These are phyloP conservation scores for Cetonia aurata DNA, from an alignment of 2,888 invertebrate genomes.

Conservation along the genomic window DNA sequence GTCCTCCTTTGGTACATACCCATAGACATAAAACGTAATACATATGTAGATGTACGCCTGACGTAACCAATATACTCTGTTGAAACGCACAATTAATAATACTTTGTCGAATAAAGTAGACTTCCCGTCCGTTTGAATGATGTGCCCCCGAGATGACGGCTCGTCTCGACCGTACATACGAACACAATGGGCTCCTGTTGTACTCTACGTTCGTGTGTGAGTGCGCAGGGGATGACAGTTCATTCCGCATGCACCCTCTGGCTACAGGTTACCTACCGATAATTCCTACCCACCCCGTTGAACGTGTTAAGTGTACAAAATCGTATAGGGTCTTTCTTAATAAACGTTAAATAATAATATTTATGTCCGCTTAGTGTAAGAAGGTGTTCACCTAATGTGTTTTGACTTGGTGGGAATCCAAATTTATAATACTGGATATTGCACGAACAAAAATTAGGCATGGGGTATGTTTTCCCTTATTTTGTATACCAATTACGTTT, in stretches of 20 bases:
- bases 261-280: slow-evolving; percentile 53
- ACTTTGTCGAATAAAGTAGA: slow-evolving; percentile 28
- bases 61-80: slow-evolving; percentile 15
- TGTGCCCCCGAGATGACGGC: slow-evolving; percentile 50
- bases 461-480: too few relatives aligned
- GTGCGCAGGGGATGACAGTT: slow-evolving; percentile 50
- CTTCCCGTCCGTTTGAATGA: slow-evolving; percentile 42
- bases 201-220: slow-evolving; percentile 22
- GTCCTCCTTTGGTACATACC: too few relatives aligned
- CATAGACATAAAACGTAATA: background rate
- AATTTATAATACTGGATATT: background rate
- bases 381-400: background rate
- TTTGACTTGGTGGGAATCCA: slow-evolving; percentile 6
- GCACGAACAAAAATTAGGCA: too few relatives aligned
- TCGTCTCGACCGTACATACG: slow-evolving; percentile 23
- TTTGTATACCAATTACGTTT: too few relatives aligned
- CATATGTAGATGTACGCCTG: background rate
- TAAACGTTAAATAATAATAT: slow-evolving; percentile 39
- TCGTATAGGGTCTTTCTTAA: slow-evolving; percentile 30
- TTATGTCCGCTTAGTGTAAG: background rate
- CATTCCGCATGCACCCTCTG: slow-evolving; percentile 51
- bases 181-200: slow-evolving; percentile 45
- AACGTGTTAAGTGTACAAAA: slow-evolving; percentile 40
- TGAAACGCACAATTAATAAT: slow-evolving; percentile 35
- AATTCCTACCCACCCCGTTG: slow-evolving; percentile 35